phyloP scores from a whole-genome alignment of 2,113 vertebrate genomes.

The Pristiophorus japonicus region DNA sequence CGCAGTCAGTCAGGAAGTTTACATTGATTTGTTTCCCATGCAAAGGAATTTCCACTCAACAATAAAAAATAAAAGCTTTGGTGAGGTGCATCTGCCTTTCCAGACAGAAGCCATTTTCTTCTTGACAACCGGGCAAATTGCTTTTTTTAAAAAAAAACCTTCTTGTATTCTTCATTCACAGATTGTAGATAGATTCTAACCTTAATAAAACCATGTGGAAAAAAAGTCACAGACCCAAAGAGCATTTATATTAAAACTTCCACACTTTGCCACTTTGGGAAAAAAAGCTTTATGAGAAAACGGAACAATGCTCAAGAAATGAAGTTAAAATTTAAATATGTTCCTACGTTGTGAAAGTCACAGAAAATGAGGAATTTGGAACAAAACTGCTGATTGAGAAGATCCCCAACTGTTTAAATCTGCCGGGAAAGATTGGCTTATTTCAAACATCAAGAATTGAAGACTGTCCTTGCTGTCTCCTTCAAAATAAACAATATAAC shows the following conservation, averaged over 20 bases:
- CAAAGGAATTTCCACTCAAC: conserved; percentile 27
- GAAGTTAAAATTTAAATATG: background rate
- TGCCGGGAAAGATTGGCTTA: background rate
- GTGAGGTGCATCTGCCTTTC: conserved; percentile 15
- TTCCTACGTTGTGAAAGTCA: background rate
- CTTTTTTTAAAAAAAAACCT: background rate
- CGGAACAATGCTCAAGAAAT: background rate
- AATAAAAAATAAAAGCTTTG: conserved; percentile 14
- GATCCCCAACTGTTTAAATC: background rate
- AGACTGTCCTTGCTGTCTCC: background rate
- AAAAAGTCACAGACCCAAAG: background rate
- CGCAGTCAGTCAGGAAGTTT: conserved; percentile 9
- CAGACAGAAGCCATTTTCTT: conserved; percentile 11
- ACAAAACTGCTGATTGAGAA: background rate
- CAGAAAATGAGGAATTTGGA: background rate
- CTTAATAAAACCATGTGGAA: background rate
- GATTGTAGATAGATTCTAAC: background rate
- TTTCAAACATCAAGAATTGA: background rate
- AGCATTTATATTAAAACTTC: background rate
- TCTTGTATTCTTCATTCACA: background rate
- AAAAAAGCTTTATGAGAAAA: background rate
- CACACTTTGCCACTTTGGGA: background rate
- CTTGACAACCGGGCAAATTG: background rate
- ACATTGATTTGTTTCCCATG: background rate
- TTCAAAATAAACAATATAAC: too few relatives aligned